phyloP scores from a whole-genome alignment of 2,797 vertebrate genomes.

The Parauchenoglanis punctatus region DNA sequence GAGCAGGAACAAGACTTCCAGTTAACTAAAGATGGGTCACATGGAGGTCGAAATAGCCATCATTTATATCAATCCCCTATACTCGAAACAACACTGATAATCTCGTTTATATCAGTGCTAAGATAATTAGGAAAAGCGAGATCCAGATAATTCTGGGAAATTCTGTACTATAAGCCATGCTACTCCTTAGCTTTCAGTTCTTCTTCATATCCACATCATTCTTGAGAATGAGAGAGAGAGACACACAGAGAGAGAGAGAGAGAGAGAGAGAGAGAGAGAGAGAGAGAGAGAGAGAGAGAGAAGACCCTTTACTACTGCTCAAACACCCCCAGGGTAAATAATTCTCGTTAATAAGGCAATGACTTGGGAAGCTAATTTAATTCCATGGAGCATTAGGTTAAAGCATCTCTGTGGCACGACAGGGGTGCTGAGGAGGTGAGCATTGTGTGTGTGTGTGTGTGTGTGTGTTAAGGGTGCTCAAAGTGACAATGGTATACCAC shows the following conservation, averaged over 20 bases:
- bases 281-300: not conserved
- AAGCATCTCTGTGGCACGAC: slow-evolving; percentile 67
- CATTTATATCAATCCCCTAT: not conserved
- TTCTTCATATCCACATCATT: not conserved
- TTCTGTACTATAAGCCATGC: not conserved
- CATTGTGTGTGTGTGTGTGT: slow-evolving; percentile 20
- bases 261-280: not conserved
- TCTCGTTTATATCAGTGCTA: not conserved
- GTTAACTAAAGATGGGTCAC: slow-evolving; percentile 4
- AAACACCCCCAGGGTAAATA: slow-evolving; percentile 61
- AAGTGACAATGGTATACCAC: too few relatives aligned
- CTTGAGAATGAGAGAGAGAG: not conserved
- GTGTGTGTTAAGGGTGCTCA: not conserved
- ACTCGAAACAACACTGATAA: not conserved
- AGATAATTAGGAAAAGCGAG: slow-evolving; percentile 16
- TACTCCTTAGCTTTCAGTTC: not conserved
- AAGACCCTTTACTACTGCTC: slow-evolving; percentile 2
- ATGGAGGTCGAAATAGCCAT: not conserved
- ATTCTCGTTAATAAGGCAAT: slow-evolving; percentile 70
- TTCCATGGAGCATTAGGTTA: slow-evolving; percentile 74
- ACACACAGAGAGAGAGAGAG: not conserved
- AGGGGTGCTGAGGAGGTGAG: slow-evolving; percentile 46
- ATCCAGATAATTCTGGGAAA: slow-evolving; percentile 6
- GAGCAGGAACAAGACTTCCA: not conserved
- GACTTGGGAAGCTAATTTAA: slow-evolving; percentile 75